Conservation (phyloP, 2,888 invertebrate species). For the Callosobruchus maculatus region DNA sequence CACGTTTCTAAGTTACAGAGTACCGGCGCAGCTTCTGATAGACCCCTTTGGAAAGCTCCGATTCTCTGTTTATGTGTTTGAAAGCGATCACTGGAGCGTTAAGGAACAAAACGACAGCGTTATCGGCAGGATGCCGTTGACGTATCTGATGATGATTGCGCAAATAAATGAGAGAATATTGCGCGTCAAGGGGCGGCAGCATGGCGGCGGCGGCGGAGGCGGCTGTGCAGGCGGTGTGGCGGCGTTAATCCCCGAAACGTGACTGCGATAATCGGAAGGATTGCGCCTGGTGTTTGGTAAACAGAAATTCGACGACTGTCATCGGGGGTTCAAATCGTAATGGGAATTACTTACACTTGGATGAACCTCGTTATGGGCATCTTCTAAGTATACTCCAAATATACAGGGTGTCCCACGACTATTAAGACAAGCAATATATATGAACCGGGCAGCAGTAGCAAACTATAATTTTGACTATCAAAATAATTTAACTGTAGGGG, state of each 20-base stretch:
- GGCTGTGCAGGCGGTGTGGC: neutral
- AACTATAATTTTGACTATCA: no score
- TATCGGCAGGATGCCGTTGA: conserved; percentile 31
- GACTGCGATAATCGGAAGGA: neutral
- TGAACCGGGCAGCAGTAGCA: no score
- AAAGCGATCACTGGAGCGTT: conserved; percentile 31
- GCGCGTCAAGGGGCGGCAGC: neutral
- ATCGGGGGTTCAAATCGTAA: neutral
- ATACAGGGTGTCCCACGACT: no score
- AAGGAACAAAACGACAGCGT: conserved; percentile 26
- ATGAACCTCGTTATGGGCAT: neutral
- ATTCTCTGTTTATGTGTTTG: neutral
- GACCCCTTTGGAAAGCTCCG: neutral
- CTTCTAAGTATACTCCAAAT: neutral
- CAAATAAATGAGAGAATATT: conserved; percentile 23
- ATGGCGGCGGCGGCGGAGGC: no score
- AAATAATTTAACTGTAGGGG: no score
- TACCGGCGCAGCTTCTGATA: neutral
- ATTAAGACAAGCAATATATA: no score
- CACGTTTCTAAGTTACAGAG: no score
- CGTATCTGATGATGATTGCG: conserved; percentile 33
- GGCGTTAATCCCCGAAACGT: neutral
- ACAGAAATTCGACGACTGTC: neutral
- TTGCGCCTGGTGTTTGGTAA: neutral
- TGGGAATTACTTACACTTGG: neutral